Conservation (phyloP, 2,888 invertebrate genomes). For the Rhagium mordax region DNA sequence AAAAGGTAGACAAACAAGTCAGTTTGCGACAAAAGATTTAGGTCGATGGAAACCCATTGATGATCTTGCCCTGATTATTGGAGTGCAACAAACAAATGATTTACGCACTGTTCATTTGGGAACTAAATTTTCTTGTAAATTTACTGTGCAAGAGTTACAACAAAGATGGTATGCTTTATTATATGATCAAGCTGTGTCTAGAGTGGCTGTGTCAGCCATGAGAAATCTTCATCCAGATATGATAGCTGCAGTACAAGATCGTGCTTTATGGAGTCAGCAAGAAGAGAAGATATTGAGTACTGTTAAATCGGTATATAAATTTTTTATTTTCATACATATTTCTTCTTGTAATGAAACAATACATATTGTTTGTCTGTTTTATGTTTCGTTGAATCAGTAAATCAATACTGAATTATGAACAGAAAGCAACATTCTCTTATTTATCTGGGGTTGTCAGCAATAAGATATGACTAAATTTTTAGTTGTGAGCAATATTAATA, state of each 20-base stretch:
- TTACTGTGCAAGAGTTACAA: conserved; percentile 93
- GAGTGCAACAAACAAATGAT: conserved; percentile 89
- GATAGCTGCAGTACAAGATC: conserved; percentile 88
- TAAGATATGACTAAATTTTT: no score
- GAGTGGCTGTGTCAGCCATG: conserved; percentile 94
- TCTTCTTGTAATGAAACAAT: no score
- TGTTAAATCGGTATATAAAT: conserved; percentile 81
- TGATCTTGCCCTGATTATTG: conserved; percentile 93
- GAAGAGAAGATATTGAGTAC: conserved; percentile 91
- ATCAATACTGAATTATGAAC: no score
- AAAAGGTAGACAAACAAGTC: conserved; percentile 78
- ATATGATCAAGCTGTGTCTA: conserved; percentile 94
- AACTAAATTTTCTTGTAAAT: conserved; percentile 96
- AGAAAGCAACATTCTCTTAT: no score
- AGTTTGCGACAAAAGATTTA: conserved; percentile 85
- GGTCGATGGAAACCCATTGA: conserved; percentile 98
- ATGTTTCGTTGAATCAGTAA: no score
- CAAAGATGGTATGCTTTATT: conserved; percentile 96
- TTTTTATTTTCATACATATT: no score
- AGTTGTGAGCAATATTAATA: no score
- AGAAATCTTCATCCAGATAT: conserved; percentile 93
- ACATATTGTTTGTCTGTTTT: no score
- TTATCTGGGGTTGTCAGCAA: no score
- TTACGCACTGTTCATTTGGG: conserved; percentile 89
- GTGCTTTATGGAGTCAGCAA: conserved; percentile 89